phyloP scores from a whole-genome alignment of 2,888 invertebrate species.

The Xestia rhomboidea region DNA sequence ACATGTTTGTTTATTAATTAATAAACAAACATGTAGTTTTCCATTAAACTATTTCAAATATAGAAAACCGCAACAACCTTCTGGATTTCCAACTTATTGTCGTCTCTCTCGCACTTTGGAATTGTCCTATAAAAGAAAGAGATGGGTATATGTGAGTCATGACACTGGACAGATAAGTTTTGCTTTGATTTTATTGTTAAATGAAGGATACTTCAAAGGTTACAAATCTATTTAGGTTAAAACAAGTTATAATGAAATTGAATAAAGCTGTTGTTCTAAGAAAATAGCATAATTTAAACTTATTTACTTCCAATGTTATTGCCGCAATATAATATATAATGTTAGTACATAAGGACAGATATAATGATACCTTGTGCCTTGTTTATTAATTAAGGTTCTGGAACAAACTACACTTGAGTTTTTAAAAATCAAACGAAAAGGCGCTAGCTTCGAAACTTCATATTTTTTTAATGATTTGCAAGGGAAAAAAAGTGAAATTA shows the following conservation, averaged over 20 bases:
- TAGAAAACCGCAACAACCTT: slow-evolving; percentile 57
- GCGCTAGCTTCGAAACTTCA: no score
- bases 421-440: no score
- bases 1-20: no score
- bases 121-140: slow-evolving; percentile 2
- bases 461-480: no score
- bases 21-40: slow-evolving; percentile 27
- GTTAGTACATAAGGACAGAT: background rate
- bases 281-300: background rate
- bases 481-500: no score
- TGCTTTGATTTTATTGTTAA: slow-evolving; percentile 24
- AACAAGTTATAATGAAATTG: slow-evolving; percentile 23
- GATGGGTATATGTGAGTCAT: slow-evolving; percentile 35
- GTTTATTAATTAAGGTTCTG: no score
- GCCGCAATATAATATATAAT: background rate
- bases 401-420: no score
- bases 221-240: slow-evolving; percentile 42
- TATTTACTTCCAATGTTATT: background rate
- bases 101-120: background rate
- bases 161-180: background rate
- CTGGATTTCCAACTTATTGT: slow-evolving; percentile 33
- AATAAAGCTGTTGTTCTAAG: background rate
- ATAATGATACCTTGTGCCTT: no score
- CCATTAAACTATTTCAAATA: slow-evolving; percentile 12
- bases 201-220: slow-evolving; percentile 28